Evolutionary conservation across 1,140 invertebrate genomes (phyloP).

Genomic region (Apis laboriosa): DNA sequence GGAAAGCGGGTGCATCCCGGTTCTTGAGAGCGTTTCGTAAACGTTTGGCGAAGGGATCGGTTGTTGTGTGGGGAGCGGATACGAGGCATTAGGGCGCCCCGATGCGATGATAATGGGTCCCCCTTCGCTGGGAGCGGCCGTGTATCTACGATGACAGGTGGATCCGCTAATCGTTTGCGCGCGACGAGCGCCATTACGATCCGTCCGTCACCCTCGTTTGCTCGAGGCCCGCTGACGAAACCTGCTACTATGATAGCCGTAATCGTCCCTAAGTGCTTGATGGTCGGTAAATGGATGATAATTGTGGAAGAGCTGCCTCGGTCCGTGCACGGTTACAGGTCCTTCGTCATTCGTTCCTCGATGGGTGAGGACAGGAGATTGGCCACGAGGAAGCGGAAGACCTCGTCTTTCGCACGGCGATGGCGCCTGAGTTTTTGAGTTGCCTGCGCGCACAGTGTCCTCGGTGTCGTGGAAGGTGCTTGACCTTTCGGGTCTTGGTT

Average conservation of each 20-base stretch:
- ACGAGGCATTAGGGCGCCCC: constrained; percentile 72
- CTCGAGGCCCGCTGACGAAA: constrained; percentile 61
- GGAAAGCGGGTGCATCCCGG: too few relatives aligned
- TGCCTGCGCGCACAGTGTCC: not conserved
- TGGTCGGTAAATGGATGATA: constrained; percentile 80
- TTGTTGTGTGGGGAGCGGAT: constrained; percentile 65
- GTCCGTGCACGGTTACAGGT: constrained; percentile 57
- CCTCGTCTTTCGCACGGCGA: constrained; percentile 22
- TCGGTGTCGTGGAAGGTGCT: not conserved
- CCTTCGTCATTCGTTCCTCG: constrained; percentile 64
- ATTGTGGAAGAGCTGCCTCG: constrained; percentile 69
- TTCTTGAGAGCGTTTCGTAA: too few relatives aligned
- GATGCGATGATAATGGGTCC: constrained; percentile 75
- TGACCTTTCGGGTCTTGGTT: not conserved
- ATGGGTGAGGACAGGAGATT: not conserved
- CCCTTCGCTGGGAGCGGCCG: constrained; percentile 71
- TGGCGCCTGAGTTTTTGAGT: constrained; percentile 14
- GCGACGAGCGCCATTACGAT: constrained; percentile 52
- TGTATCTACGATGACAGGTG: constrained; percentile 76
- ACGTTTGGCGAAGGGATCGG: too few relatives aligned
- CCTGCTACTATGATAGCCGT: constrained; percentile 74
- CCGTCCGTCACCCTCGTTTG: constrained; percentile 65
- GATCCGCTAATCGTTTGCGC: constrained; percentile 75
- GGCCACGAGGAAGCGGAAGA: constrained; percentile 27
- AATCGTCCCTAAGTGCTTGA: constrained; percentile 78